These are phyloP conservation scores for Prionace glauca DNA, from an alignment of 2,797 vertebrate genomes.

Conservation along the genomic window DNA sequence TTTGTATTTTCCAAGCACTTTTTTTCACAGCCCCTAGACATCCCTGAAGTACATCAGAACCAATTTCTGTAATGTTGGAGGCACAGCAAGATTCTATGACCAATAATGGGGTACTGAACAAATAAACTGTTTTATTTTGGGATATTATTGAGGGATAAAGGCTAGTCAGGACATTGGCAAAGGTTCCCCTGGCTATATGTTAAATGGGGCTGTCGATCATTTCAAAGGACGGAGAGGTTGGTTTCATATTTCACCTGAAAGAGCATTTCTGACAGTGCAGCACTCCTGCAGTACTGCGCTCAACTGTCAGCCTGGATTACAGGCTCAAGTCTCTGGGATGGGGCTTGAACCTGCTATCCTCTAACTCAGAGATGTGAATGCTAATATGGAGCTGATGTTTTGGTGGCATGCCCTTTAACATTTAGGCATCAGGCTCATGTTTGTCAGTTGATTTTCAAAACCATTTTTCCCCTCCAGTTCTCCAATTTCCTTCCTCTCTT, in stretches of 20 bases:
- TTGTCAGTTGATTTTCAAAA: background rate
- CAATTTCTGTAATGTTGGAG: background rate
- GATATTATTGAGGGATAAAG: background rate
- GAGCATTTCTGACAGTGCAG: too few species aligned
- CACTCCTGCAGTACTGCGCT: background rate
- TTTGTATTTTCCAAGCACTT: background rate
- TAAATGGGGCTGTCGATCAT: background rate
- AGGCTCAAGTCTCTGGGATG: background rate
- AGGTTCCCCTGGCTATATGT: background rate
- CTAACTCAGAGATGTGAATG: background rate
- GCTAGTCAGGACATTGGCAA: background rate
- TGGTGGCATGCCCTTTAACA: background rate
- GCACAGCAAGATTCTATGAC: background rate
- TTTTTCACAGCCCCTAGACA: background rate
- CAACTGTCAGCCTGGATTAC: background rate
- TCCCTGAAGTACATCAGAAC: background rate
- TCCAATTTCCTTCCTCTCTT: background rate
- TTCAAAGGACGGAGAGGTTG: background rate
- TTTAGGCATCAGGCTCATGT: background rate
- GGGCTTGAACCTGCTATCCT: background rate
- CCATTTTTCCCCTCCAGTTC: background rate
- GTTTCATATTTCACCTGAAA: background rate
- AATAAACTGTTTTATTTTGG: background rate
- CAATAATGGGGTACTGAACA: background rate
- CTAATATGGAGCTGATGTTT: background rate